Conservation (phyloP, 2,113 vertebrate genomes). For the Corynorhinus townsendii region DNA sequence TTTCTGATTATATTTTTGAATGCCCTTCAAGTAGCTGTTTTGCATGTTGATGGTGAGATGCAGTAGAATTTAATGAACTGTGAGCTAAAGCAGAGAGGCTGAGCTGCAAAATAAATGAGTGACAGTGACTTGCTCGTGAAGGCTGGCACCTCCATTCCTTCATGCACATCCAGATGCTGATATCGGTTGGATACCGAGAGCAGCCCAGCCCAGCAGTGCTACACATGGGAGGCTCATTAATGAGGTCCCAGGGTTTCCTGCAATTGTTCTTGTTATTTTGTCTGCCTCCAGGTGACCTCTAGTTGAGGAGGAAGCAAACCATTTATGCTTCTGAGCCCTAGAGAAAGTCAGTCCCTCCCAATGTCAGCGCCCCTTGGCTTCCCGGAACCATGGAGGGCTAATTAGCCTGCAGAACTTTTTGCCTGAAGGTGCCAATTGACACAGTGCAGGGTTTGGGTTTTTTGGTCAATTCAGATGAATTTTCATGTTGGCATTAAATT, state of each 20-base stretch:
- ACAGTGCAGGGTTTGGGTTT: neutral
- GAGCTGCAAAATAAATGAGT: conserved; percentile 53
- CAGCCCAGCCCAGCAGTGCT: neutral
- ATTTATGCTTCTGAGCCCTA: conserved; percentile 30
- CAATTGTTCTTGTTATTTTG: conserved; percentile 51
- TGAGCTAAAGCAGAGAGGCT: conserved; percentile 60
- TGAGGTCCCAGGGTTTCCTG: conserved; percentile 39
- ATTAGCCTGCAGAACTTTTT: conserved; percentile 48
- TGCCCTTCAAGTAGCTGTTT: conserved; percentile 72
- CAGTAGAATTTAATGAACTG: conserved; percentile 68
- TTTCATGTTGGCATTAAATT: conserved; percentile 42
- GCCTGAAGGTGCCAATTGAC: neutral
- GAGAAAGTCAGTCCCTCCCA: neutral
- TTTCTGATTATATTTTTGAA: conserved; percentile 68
- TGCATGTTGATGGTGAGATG: conserved; percentile 65
- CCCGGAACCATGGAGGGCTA: neutral
- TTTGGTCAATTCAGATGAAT: conserved; percentile 9
- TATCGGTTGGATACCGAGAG: neutral
- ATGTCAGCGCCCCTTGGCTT: conserved; percentile 11
- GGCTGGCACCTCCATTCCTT: conserved; percentile 14
- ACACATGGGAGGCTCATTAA: conserved; percentile 42
- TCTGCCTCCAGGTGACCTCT: conserved; percentile 54
- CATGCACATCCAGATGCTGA: neutral
- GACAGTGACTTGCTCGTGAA: conserved; percentile 18
- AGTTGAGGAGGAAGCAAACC: neutral